phyloP scores from a whole-genome alignment of 2,888 invertebrate species.

The Rotaria socialis region DNA sequence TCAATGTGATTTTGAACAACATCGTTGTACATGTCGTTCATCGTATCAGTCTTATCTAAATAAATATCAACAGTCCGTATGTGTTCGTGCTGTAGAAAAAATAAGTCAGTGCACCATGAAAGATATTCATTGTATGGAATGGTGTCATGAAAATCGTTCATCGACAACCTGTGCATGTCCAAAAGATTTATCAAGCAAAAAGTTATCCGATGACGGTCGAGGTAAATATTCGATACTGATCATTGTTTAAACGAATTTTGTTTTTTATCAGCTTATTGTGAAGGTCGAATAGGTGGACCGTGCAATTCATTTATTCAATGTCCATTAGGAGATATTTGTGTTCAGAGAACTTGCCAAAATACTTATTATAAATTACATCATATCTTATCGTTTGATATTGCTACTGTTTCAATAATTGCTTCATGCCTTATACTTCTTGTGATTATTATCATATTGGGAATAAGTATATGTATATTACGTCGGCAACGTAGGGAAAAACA shows the following conservation, averaged over 20 bases:
- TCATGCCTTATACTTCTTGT: background rate
- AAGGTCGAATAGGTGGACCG: background rate
- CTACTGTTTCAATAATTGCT: constrained; percentile 1
- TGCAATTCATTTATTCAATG: background rate
- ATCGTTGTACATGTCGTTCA: constrained; percentile 19
- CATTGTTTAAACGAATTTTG: background rate
- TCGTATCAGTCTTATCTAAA: background rate
- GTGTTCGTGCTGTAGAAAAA: background rate
- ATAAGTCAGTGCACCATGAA: background rate
- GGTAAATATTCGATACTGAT: background rate
- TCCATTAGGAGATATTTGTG: background rate
- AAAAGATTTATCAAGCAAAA: background rate
- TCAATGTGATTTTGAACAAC: background rate
- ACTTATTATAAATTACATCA: background rate
- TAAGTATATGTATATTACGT: background rate
- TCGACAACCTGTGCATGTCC: background rate
- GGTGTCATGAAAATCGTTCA: background rate
- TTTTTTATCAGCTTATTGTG: background rate
- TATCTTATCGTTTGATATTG: background rate
- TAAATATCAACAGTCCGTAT: background rate
- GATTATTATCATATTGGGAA: background rate
- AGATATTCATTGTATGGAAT: background rate
- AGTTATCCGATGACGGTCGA: background rate
- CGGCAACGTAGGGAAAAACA: background rate
- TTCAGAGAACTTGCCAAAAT: background rate